These are phyloP conservation scores for Saturnia japonica DNA, from an alignment of 2,888 invertebrate species.

Conservation along the genomic window DNA sequence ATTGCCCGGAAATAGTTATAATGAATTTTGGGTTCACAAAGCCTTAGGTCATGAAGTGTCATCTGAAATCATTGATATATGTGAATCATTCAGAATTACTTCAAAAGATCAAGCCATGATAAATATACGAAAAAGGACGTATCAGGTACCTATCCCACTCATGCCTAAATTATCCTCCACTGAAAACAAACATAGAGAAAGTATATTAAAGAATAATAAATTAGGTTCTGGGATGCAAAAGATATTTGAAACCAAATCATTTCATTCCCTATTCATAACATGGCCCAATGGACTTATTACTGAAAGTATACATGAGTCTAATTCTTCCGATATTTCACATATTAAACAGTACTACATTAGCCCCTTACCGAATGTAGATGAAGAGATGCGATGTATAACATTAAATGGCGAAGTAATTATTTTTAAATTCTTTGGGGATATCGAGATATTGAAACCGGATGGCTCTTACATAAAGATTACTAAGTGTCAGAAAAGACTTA, in stretches of 20 bases:
- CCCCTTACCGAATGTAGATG: constrained; percentile 40
- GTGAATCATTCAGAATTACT: constrained; percentile 66
- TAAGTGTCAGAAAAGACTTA: constrained; percentile 51
- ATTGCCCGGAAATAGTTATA: constrained; percentile 57
- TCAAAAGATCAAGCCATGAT: constrained; percentile 62
- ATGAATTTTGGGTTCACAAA: constrained; percentile 68
- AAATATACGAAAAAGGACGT: constrained; percentile 61
- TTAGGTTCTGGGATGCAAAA: constrained; percentile 28
- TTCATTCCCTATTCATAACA: constrained; percentile 60
- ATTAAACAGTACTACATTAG: constrained; percentile 62
- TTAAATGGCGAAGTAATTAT: constrained; percentile 70
- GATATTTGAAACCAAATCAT: constrained; percentile 46
- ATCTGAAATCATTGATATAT: constrained; percentile 43
- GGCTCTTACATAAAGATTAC: constrained; percentile 59
- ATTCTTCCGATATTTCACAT: constrained; percentile 59
- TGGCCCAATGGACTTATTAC: constrained; percentile 74
- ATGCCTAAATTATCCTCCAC: constrained; percentile 29
- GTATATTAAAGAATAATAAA: constrained; percentile 28
- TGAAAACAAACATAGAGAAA: constrained; percentile 39
- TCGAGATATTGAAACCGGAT: constrained; percentile 63
- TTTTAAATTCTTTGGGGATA: constrained; percentile 54
- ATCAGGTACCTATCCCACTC: constrained; percentile 37
- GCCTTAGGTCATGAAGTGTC: constrained; percentile 51
- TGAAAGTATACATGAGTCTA: constrained; percentile 61
- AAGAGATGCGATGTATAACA: constrained; percentile 68